Evolutionary conservation across 2,113 vertebrate species (phyloP), one percentile per base, ranked within the genome.

Genomic region (Hypomesus transpacificus): DNA sequence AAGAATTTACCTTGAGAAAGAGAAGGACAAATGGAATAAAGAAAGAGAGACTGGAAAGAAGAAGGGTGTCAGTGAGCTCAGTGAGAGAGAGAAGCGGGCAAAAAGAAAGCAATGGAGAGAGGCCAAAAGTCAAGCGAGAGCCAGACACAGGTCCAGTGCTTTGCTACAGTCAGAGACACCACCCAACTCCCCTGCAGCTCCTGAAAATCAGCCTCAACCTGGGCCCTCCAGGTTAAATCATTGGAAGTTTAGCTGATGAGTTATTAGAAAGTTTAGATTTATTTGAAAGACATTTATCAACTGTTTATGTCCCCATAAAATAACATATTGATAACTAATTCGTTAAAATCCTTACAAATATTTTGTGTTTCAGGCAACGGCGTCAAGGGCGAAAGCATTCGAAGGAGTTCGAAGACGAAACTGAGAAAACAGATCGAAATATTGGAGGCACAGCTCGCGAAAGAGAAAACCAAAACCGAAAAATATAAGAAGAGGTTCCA

Each of bases 401-500:
- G 21, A 59, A 59, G 20, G 51, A 1, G 57, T 59, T 59, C 20
- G 21, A 59, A 59, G 20, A 59, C 4, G 18, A 59, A 59, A 59
- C 57, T 57, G 54, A 57, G 8, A 59, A 22, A 59, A 59, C 20
- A 22, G n/a, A 22, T 59, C 13, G 54, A 57, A 57, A 57, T n/a
- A 57, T 57, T 59, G 18, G 57, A 59, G 57, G 57, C 57, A 59
- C 61, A 63, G 61, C 61, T 63, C 21, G n/a, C 3, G 26, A 63
- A 67, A 14, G 71, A 61, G 64, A 74, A 52, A 24, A 24, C 20
- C 26, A 74, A 68, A 74, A 66, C 71, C 6, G 34, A 68, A 17
- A 74, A 74, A 74, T 74, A 61, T 59, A 74, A 61, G 22, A 61
- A 61, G 56, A 2, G 56, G 8, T 60, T 18, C 34, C 17, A 52